These are phyloP conservation scores for Numenius arquata DNA, from an alignment of 2,113 vertebrate genomes.

Conservation along the genomic window DNA sequence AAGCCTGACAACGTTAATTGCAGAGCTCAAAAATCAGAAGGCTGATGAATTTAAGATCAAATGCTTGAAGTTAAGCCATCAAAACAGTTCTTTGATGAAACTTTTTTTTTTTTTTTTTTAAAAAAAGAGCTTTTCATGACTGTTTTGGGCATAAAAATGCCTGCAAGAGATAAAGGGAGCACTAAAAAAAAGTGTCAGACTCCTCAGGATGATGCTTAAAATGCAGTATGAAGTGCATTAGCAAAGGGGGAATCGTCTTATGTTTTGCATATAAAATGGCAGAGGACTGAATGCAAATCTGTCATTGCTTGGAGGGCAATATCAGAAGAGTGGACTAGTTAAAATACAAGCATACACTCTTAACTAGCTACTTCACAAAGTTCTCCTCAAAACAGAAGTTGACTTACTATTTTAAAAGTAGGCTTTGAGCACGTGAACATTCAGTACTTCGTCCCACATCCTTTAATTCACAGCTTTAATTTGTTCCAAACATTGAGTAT, in stretches of 20 bases:
- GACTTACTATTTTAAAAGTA: not conserved
- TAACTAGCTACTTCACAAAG: not conserved
- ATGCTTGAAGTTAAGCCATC: not conserved
- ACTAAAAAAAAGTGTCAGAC: not conserved
- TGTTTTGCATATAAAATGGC: constrained; percentile 33
- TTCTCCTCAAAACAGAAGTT: not conserved
- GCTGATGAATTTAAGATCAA: constrained; percentile 34
- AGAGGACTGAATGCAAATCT: constrained; percentile 5
- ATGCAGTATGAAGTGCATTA: not conserved
- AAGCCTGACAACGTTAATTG: not conserved
- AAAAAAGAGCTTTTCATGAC: not conserved
- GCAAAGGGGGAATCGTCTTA: not conserved
- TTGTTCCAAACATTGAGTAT: not conserved
- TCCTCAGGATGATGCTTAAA: not conserved
- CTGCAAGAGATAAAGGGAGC: not conserved
- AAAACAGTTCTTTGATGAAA: not conserved
- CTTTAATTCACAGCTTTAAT: not conserved
- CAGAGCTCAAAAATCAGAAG: not conserved
- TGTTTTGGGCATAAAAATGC: not conserved
- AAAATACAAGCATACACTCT: not conserved
- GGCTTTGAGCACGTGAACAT: not conserved
- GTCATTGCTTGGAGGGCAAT: not conserved
- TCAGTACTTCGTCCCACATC: not conserved
- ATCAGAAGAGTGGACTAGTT: not conserved
- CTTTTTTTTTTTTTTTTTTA: no score